These are phyloP conservation scores for human DNA, from an alignment of 2,113 vertebrate species.

Conservation along the genomic window DNA sequence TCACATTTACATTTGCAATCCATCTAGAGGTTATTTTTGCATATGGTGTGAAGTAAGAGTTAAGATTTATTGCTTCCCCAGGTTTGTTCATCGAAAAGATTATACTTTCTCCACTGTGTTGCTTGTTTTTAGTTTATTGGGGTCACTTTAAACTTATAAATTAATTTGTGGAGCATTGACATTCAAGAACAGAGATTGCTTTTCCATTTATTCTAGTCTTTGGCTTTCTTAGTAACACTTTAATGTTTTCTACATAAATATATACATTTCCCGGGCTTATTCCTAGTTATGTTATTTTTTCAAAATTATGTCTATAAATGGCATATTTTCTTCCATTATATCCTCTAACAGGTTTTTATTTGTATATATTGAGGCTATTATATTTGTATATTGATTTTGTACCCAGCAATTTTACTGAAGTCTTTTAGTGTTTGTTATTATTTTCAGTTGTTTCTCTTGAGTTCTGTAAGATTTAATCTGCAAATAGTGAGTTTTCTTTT, in stretches of 20 bases:
- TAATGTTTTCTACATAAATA: background rate
- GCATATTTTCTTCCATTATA: background rate
- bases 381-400: background rate
- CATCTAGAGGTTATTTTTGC: background rate
- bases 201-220: background rate
- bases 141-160: conserved; percentile 6
- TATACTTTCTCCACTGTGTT: background rate
- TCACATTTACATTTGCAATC: background rate
- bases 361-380: background rate
- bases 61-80: background rate
- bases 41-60: background rate
- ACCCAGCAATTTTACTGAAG: background rate
- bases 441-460: background rate
- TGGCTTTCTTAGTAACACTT: background rate
- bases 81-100: background rate
- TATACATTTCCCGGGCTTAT: background rate
- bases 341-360: background rate
- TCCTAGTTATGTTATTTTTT: background rate
- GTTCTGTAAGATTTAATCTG: background rate
- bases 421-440: conserved; percentile 4
- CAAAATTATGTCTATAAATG: background rate
- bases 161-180: background rate
- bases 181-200: background rate
- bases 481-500: background rate
- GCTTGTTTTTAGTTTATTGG: background rate